phyloP scores from a whole-genome alignment of 1,140 invertebrate genomes.

The Physella acuta region DNA sequence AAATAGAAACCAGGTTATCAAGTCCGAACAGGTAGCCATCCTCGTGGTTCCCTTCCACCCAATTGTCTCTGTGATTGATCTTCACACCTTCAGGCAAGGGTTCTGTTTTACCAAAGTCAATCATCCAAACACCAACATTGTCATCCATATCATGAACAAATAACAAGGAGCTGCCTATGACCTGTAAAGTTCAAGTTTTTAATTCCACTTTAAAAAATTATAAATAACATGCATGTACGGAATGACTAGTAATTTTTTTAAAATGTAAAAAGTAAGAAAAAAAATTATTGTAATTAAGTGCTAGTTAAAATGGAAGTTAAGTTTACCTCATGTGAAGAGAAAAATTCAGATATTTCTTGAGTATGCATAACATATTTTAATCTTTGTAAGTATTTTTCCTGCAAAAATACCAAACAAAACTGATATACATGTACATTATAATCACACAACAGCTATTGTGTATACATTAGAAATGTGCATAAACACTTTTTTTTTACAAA shows the following conservation, averaged over 20 bases:
- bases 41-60: constrained; percentile 97
- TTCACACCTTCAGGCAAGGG: constrained; percentile 73
- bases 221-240: too few relatives aligned
- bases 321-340: constrained; percentile 87
- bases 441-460: too few relatives aligned
- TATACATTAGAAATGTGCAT: too few relatives aligned
- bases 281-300: too few relatives aligned
- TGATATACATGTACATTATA: too few relatives aligned
- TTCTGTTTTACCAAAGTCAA: constrained; percentile 96
- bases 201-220: too few relatives aligned
- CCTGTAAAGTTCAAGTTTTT: too few relatives aligned
- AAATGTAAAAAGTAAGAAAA: too few relatives aligned
- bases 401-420: too few relatives aligned
- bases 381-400: constrained; percentile 80
- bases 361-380: constrained; percentile 78
- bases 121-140: constrained; percentile 88
- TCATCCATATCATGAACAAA: constrained; percentile 90
- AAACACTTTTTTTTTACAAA: too few relatives aligned
- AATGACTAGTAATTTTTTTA: too few relatives aligned
- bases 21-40: constrained; percentile 95
- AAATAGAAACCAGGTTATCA: constrained; percentile 86
- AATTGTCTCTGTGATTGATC: constrained; percentile 80
- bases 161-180: constrained; percentile 94
- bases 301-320: too few relatives aligned
- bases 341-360: constrained; percentile 83